Percentiles rank a stretch among this genome's conserved stretches.
Conservation (phyloP, 1,140 invertebrate species). For the Heliconius eleuchia region DNA sequence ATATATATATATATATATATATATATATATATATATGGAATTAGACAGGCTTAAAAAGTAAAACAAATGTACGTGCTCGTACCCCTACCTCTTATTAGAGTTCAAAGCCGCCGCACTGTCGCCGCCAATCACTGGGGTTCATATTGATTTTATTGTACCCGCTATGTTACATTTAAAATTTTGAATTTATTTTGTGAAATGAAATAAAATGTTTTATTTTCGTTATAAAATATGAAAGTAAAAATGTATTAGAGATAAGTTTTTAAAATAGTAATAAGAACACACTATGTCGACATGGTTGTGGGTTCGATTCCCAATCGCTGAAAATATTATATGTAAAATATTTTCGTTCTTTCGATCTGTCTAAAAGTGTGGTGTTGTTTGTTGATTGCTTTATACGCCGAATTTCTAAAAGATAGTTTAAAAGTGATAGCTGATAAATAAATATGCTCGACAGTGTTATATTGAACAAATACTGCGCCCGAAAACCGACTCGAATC, state of each 20-base stretch:
- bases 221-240: not conserved
- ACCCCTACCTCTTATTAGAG: slow-evolving; percentile 40
- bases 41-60: slow-evolving; percentile 13
- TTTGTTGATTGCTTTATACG: too few species aligned
- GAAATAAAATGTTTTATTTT: not conserved
- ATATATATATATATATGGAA: not conserved
- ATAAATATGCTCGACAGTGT: too few species aligned
- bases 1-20: too few species aligned
- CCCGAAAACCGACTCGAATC: too few species aligned
- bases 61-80: slow-evolving; percentile 24
- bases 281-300: not conserved
- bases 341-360: too few species aligned
- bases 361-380: too few species aligned
- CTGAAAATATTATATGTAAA: not conserved
- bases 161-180: slow-evolving; percentile 11
- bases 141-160: slow-evolving; percentile 43
- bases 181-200: slow-evolving; percentile 5
- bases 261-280: not conserved
- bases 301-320: not conserved
- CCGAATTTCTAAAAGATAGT: too few species aligned
- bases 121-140: slow-evolving; percentile 48
- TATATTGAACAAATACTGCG: too few species aligned
- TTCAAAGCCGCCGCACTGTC: slow-evolving; percentile 50
- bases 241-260: not conserved
- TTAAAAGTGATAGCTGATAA: too few species aligned